Evolutionary conservation across 92 coral and sea anemone genomes (phyloP).

Genomic region (Porites rus): DNA sequence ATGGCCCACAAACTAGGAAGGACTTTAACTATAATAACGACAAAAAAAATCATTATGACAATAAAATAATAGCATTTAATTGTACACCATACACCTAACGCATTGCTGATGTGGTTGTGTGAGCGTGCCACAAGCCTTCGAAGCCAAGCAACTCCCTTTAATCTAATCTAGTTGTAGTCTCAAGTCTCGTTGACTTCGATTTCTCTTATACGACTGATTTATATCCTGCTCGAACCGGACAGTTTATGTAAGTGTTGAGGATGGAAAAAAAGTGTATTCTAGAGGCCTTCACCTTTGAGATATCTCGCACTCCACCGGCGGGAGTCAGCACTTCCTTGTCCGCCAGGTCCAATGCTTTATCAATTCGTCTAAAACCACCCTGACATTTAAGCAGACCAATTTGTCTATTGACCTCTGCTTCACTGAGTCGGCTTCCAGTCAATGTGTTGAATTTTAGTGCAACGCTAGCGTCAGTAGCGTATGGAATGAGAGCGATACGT

Average conservation of each 20-base stretch:
- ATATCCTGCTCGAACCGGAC: no score
- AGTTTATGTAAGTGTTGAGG: no score
- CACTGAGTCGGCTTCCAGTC: slow-evolving; percentile 62
- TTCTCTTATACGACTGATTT: no score
- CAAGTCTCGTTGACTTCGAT: no score
- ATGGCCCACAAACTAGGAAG: background rate
- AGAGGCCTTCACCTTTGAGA: background rate
- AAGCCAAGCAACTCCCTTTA: no score
- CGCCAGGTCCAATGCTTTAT: slow-evolving; percentile 76
- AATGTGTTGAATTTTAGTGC: slow-evolving; percentile 73
- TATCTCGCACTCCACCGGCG: slow-evolving; percentile 56
- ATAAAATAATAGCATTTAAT: no score
- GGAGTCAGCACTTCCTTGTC: slow-evolving; percentile 79
- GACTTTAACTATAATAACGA: no score
- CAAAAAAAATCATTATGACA: no score
- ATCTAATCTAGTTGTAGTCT: no score
- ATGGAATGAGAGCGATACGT: slow-evolving; percentile 68
- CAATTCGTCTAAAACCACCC: slow-evolving; percentile 75
- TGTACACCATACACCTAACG: no score
- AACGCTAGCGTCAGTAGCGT: slow-evolving; percentile 52
- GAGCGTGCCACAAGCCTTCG: no score
- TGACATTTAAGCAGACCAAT: slow-evolving; percentile 65
- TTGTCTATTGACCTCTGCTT: slow-evolving; percentile 58
- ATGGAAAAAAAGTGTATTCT: background rate
- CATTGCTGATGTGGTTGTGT: no score